phyloP scores from a whole-genome alignment of 2,797 vertebrate species.

The Urosaurus nigricauda region DNA sequence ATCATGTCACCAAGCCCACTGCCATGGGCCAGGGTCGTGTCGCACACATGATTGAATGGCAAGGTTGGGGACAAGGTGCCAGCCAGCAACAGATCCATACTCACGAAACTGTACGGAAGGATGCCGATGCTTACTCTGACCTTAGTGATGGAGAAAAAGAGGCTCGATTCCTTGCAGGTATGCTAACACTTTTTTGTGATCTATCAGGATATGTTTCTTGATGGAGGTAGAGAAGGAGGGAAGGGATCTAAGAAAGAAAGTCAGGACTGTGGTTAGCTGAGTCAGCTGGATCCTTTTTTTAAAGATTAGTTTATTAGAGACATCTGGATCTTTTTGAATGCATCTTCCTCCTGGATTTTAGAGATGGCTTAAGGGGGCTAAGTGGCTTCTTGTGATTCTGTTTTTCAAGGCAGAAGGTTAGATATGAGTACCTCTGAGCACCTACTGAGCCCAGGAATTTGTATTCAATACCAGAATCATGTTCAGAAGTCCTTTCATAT shows the following conservation, averaged over 20 bases:
- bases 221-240: neutral
- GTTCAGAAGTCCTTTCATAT: too few species aligned
- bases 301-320: neutral
- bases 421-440: neutral
- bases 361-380: neutral
- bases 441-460: neutral
- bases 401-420: neutral
- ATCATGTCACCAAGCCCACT: slow-evolving; percentile 97
- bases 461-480: too few species aligned
- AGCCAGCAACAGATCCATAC: slow-evolving; percentile 82
- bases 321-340: neutral
- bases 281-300: neutral
- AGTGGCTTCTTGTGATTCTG: too few species aligned
- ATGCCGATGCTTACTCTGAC: slow-evolving; percentile 95
- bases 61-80: slow-evolving; percentile 93
- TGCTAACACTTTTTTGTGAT: neutral
- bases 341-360: neutral
- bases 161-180: slow-evolving; percentile 95
- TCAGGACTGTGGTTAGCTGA: neutral
- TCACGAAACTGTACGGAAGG: slow-evolving; percentile 83
- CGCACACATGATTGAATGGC: slow-evolving; percentile 99
- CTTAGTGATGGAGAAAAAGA: slow-evolving; percentile 98
- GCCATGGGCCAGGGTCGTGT: slow-evolving; percentile 96
- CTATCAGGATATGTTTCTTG: neutral
- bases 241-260: too few species aligned